Evolutionary conservation across 2,113 vertebrate genomes (phyloP).

Genomic region (Odontesthes bonariensis): DNA sequence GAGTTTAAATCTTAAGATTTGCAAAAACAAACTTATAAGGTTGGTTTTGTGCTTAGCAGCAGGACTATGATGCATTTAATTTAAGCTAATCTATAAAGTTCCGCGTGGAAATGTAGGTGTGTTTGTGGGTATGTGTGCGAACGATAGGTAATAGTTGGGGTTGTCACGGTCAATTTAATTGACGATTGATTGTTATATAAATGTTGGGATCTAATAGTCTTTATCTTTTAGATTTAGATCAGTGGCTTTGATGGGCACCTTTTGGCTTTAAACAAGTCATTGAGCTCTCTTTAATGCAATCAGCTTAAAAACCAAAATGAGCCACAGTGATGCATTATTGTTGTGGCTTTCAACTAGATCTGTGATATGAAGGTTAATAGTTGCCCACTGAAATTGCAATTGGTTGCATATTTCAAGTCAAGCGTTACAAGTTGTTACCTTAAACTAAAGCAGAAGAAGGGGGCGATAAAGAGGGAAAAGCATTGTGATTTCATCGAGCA

Average conservation of each 20-base stretch:
- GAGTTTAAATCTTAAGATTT: constrained; percentile 6
- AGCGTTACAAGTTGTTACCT: not conserved
- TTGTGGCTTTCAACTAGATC: not conserved
- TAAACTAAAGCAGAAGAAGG: not conserved
- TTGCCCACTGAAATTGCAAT: not conserved
- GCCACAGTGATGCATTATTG: not conserved
- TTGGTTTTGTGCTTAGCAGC: not conserved
- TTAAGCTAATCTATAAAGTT: not conserved
- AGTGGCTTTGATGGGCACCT: not conserved
- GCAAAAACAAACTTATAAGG: not conserved
- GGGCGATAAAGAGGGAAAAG: not conserved
- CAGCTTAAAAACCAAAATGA: not conserved
- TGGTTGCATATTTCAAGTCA: not conserved
- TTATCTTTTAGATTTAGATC: not conserved
- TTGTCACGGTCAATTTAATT: not conserved
- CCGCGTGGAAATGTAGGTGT: not conserved
- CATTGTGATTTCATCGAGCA: not conserved
- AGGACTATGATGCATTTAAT: not conserved
- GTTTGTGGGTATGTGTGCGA: not conserved
- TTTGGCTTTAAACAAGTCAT: not conserved
- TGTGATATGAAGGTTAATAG: not conserved
- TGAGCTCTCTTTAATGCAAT: not conserved
- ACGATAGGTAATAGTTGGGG: too few species aligned
- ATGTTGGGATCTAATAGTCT: too few species aligned
- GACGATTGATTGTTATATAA: too few species aligned